phyloP scores from a whole-genome alignment of 2,888 invertebrate species.

The Pristionchus fissidentatus region DNA sequence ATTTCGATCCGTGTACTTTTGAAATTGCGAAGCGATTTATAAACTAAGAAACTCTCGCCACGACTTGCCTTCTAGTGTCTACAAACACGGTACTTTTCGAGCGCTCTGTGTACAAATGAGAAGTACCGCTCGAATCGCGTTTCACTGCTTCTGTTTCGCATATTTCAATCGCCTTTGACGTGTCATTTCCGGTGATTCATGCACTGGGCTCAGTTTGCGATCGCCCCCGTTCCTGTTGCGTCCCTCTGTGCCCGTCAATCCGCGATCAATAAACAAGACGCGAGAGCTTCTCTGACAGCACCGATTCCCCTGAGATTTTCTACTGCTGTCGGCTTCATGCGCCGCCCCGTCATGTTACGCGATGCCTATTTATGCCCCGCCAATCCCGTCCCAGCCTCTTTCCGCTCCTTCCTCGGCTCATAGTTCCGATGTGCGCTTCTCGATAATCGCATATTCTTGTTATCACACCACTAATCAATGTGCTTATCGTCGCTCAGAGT shows the following conservation, averaged over 20 bases:
- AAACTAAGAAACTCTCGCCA: too few relatives aligned
- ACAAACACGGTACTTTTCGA: too few relatives aligned
- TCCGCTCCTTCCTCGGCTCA: neutral
- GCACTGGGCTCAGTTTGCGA: too few relatives aligned
- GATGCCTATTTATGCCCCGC: slow-evolving; percentile 16
- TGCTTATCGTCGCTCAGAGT: too few relatives aligned
- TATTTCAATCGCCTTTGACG: neutral
- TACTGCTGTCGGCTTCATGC: neutral
- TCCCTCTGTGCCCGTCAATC: neutral
- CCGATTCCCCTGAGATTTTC: slow-evolving; percentile 19
- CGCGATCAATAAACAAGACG: neutral
- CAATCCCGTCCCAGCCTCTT: neutral
- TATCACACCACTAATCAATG: slow-evolving; percentile 29
- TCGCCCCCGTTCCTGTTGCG: neutral
- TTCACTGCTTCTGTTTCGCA: slow-evolving; percentile 19
- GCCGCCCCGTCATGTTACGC: neutral
- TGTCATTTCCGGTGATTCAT: neutral
- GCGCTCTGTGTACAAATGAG: too few relatives aligned
- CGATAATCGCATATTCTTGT: neutral
- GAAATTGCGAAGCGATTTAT: too few relatives aligned
- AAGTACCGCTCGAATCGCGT: too few relatives aligned
- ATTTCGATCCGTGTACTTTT: too few relatives aligned
- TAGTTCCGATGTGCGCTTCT: neutral
- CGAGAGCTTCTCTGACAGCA: neutral
- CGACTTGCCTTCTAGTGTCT: too few relatives aligned